Percentiles rank a stretch among this genome's conserved stretches.
phyloP scores from a whole-genome alignment of 2,888 invertebrate species.

The Hirtodrosophila histrioides region DNA sequence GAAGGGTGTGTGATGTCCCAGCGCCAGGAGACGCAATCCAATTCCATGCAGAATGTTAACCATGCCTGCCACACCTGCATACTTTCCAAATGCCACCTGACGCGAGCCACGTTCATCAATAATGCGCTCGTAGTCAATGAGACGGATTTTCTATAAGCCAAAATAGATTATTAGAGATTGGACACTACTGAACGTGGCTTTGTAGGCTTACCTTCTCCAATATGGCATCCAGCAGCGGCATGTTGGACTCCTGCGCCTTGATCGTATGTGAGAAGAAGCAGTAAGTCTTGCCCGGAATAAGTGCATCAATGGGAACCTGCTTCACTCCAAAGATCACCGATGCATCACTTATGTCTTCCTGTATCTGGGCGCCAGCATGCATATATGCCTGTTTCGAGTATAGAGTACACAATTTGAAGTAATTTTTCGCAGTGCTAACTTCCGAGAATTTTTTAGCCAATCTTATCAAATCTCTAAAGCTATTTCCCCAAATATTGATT shows the following conservation, averaged over 20 bases:
- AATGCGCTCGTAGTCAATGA: slow-evolving; percentile 98
- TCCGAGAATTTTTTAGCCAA: slow-evolving; percentile 5
- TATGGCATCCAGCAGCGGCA: slow-evolving; percentile 98
- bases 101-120: slow-evolving; percentile 94
- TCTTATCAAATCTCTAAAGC: slow-evolving; percentile 17
- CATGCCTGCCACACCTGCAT: slow-evolving; percentile 99
- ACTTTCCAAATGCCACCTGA: slow-evolving; percentile 99
- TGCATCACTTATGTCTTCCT: slow-evolving; percentile 98
- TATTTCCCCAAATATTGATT: slow-evolving; percentile 2
- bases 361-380: slow-evolving; percentile 95
- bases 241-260: slow-evolving; percentile 99
- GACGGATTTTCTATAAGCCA: slow-evolving; percentile 89
- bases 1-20: slow-evolving; percentile 99
- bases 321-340: slow-evolving; percentile 99
- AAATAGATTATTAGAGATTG: slow-evolving; percentile 61
- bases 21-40: slow-evolving; percentile 93
- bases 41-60: slow-evolving; percentile 99
- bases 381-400: slow-evolving; percentile 89
- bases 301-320: slow-evolving; percentile 91
- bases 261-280: slow-evolving; percentile 99
- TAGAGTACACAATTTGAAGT: slow-evolving; percentile 21
- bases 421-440: neutral
- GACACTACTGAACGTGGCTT: neutral
- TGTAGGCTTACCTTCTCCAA: slow-evolving; percentile 88
- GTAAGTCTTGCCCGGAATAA: slow-evolving; percentile 98